These are phyloP conservation scores for Acrobeloides nanus DNA, from an alignment of 2,888 invertebrate genomes.

Conservation along the genomic window DNA sequence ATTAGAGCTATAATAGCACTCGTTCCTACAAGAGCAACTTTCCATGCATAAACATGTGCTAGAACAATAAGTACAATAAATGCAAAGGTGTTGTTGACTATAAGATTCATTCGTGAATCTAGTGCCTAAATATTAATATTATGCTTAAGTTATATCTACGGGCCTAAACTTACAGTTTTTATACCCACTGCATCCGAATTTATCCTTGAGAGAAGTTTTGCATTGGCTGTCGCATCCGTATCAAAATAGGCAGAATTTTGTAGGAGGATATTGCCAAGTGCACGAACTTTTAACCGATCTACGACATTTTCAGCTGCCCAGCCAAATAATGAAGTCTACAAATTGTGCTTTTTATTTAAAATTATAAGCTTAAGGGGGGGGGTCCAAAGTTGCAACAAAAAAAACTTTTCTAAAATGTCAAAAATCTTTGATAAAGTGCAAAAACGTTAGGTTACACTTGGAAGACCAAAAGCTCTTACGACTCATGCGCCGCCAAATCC, in stretches of 20 bases:
- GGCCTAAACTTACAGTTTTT: too few relatives aligned
- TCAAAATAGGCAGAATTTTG: conserved; percentile 58
- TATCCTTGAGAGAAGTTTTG: too few relatives aligned
- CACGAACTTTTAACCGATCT: conserved; percentile 28
- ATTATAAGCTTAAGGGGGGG: too few relatives aligned
- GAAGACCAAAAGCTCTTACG: too few relatives aligned
- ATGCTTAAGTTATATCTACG: neutral
- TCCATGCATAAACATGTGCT: conserved; percentile 56
- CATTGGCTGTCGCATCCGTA: conserved; percentile 53
- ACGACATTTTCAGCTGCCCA: conserved; percentile 17
- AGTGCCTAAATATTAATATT: too few relatives aligned
- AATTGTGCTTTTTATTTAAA: neutral
- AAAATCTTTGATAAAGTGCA: too few relatives aligned
- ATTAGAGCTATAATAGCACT: conserved; percentile 53
- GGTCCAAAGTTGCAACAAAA: too few relatives aligned
- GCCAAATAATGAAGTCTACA: conserved; percentile 10
- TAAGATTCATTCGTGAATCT: conserved; percentile 15
- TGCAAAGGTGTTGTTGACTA: conserved; percentile 53
- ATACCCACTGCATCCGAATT: too few relatives aligned
- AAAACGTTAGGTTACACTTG: too few relatives aligned
- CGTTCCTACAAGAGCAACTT: conserved; percentile 54
- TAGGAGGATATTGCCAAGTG: conserved; percentile 47
- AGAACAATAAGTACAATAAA: conserved; percentile 54
- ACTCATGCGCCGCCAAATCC: too few relatives aligned
- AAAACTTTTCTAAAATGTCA: too few relatives aligned